These are phyloP conservation scores for Thera obeliscata DNA, from an alignment of 2,888 invertebrate genomes.

Conservation along the genomic window DNA sequence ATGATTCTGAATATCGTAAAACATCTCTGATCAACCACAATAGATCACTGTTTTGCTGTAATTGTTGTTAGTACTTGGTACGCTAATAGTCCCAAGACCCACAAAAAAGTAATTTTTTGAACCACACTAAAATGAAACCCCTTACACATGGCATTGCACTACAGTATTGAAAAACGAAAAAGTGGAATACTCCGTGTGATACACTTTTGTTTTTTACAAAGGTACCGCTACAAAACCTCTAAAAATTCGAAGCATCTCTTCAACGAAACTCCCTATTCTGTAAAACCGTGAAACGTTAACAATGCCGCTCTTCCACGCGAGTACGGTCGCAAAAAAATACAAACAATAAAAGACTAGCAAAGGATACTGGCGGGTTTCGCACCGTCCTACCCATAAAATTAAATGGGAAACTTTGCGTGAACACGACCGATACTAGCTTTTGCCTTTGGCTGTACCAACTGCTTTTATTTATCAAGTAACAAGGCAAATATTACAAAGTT, in stretches of 20 bases:
- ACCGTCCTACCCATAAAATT: slow-evolving; percentile 73
- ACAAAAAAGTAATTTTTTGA: too few relatives aligned
- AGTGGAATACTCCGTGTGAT: neutral
- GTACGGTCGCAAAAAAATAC: slow-evolving; percentile 65
- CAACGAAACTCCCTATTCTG: slow-evolving; percentile 25
- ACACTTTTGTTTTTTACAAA: neutral
- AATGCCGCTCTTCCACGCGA: slow-evolving; percentile 54
- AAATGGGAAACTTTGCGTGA: slow-evolving; percentile 61
- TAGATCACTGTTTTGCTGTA: too few relatives aligned
- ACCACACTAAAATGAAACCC: too few relatives aligned
- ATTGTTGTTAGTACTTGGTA: too few relatives aligned
- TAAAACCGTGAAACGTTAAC: slow-evolving; percentile 56
- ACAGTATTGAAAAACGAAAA: neutral
- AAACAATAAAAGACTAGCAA: slow-evolving; percentile 68
- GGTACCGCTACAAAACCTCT: slow-evolving; percentile 10
- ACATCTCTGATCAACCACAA: too few relatives aligned
- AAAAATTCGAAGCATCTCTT: slow-evolving; percentile 32
- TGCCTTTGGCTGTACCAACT: neutral
- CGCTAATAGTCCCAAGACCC: too few relatives aligned
- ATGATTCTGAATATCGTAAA: neutral
- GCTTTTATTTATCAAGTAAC: neutral
- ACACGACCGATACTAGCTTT: slow-evolving; percentile 16
- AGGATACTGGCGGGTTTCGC: slow-evolving; percentile 58
- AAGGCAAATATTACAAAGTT: too few relatives aligned
- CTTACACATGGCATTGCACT: too few relatives aligned